Conservation (phyloP, 2,888 invertebrate species). For the Aspidapion aeneum region DNA sequence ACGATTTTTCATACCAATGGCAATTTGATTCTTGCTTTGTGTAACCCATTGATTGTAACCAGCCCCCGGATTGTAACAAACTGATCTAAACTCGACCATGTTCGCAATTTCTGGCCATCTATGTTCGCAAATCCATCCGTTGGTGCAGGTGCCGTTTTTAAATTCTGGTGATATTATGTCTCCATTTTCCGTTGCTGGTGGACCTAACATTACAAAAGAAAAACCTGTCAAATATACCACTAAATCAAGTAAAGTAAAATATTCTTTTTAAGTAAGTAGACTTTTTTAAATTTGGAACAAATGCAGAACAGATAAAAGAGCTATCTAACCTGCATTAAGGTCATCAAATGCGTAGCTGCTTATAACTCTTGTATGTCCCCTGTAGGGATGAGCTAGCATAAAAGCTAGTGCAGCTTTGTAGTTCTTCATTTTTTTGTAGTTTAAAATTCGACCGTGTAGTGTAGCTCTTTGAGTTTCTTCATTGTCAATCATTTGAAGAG, state of each 20-base stretch:
- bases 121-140: slow-evolving; percentile 83
- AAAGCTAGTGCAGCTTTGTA: slow-evolving; percentile 81
- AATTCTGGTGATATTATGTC: slow-evolving; percentile 64
- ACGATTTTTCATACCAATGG: too few species aligned
- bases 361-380: slow-evolving; percentile 84
- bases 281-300: too few species aligned
- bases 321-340: slow-evolving; percentile 49
- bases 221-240: too few species aligned
- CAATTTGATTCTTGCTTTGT: slow-evolving; percentile 76
- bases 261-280: too few species aligned
- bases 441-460: slow-evolving; percentile 59
- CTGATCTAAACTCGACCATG: slow-evolving; percentile 76
- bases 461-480: slow-evolving; percentile 63
- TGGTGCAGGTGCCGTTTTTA: slow-evolving; percentile 60
- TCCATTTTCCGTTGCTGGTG: slow-evolving; percentile 59
- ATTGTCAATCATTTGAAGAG: slow-evolving; percentile 43
- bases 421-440: slow-evolving; percentile 60
- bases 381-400: slow-evolving; percentile 83
- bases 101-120: slow-evolving; percentile 78
- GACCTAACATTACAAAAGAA: too few species aligned
- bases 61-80: slow-evolving; percentile 57
- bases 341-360: slow-evolving; percentile 73
- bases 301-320: too few species aligned
- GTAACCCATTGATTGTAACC: slow-evolving; percentile 72
- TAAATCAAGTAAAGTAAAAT: too few species aligned